A percentile compares a stretch with the other conserved stretches of the same genome.
phyloP scores from a whole-genome alignment of 2,888 invertebrate genomes.

The Cordilura impudica region DNA sequence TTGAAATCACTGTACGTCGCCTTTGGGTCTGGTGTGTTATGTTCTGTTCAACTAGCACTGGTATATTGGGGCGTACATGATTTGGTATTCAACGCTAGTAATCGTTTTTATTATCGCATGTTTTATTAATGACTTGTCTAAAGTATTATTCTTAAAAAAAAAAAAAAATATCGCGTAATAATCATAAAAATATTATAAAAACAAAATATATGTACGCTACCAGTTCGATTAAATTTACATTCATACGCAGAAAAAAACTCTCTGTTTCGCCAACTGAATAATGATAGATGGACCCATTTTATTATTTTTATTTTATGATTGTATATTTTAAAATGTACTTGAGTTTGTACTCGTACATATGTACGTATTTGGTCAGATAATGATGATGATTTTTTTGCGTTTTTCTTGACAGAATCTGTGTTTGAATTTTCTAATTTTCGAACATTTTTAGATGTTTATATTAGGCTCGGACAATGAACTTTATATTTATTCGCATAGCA shows the following conservation, averaged over 20 bases:
- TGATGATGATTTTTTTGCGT: not conserved
- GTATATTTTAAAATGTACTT: not conserved
- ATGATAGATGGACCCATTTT: not conserved
- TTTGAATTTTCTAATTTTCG: constrained; percentile 1
- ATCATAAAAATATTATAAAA: constrained; percentile 42
- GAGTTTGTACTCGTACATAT: too few species aligned
- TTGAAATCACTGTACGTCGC: constrained; percentile 59
- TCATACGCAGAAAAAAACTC: not conserved
- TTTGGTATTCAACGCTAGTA: constrained; percentile 22
- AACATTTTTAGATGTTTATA: constrained; percentile 17
- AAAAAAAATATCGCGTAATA: constrained; percentile 51
- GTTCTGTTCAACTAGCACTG: constrained; percentile 3
- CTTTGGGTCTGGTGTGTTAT: constrained; percentile 61
- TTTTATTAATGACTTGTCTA: constrained; percentile 33
- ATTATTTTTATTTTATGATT: not conserved
- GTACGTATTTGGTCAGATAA: too few species aligned
- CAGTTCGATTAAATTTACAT: constrained; percentile 25
- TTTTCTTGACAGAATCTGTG: constrained; percentile 9
- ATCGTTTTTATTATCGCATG: constrained; percentile 31
- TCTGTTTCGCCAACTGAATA: constrained; percentile 17
- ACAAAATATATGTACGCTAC: not conserved
- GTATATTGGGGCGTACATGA: constrained; percentile 46
- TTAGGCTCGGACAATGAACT: constrained; percentile 47
- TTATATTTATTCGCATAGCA: not conserved
- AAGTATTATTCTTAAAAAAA: constrained; percentile 6